Conservation (phyloP, 1,140 invertebrate genomes). For the Apis laboriosa region DNA sequence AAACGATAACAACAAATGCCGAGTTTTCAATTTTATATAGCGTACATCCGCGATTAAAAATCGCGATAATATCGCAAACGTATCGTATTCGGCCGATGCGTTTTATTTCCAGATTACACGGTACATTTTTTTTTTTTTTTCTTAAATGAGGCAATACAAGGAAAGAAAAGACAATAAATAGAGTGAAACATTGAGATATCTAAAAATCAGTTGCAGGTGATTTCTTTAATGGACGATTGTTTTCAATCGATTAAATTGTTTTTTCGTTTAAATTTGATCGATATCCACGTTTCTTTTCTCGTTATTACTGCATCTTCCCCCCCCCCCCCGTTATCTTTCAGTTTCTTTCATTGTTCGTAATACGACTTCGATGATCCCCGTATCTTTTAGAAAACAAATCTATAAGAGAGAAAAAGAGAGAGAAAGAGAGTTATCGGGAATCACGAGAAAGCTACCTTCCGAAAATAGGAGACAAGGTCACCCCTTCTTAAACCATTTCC, state of each 20-base stretch:
- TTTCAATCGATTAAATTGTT: background rate
- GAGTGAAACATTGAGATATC: too few species aligned
- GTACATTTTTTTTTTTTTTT: too few species aligned
- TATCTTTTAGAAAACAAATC: background rate
- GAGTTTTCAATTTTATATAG: too few species aligned
- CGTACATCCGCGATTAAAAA: too few species aligned
- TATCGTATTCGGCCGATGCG: too few species aligned
- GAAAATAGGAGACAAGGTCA: constrained; percentile 66
- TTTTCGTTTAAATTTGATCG: background rate
- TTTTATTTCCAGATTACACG: too few species aligned
- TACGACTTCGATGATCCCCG: background rate
- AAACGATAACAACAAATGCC: too few species aligned
- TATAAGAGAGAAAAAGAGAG: background rate
- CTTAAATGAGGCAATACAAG: too few species aligned
- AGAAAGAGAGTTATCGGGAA: too few species aligned
- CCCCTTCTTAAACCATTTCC: constrained; percentile 11
- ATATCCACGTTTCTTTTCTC: background rate
- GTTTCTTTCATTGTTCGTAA: background rate
- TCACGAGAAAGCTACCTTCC: constrained; percentile 53
- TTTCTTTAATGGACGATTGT: background rate
- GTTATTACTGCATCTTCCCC: background rate
- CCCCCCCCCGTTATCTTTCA: too few species aligned
- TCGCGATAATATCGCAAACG: too few species aligned
- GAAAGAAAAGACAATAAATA: too few species aligned
- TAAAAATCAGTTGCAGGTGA: background rate